Evolutionary conservation across 2,113 vertebrate species (phyloP).

Genomic region (Melospiza melodia): DNA sequence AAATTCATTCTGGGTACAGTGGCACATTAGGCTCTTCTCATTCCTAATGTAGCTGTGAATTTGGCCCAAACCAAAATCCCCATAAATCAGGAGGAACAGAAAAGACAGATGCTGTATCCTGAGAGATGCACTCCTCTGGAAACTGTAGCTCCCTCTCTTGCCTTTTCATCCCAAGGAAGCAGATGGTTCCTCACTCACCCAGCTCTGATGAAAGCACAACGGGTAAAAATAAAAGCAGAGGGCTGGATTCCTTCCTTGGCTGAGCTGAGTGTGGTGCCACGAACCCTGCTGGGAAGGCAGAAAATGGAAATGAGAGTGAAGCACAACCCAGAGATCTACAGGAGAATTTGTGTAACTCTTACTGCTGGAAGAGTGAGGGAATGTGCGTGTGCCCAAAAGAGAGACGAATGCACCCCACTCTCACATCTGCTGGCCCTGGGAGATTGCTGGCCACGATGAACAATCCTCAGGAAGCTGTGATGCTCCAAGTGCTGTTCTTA

Average conservation of each 20-base stretch:
- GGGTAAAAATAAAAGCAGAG: conserved; percentile 40
- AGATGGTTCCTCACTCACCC: conserved; percentile 1
- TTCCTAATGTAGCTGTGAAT: background rate
- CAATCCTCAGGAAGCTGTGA: background rate
- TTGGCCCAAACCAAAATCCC: background rate
- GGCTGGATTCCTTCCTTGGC: background rate
- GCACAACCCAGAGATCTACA: background rate
- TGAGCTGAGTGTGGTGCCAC: background rate
- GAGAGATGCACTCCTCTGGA: background rate
- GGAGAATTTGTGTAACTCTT: background rate
- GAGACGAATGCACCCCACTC: background rate
- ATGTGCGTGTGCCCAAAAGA: background rate
- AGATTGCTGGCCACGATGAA: background rate
- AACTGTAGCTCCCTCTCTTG: background rate
- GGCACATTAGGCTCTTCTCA: background rate
- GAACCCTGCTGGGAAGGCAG: background rate
- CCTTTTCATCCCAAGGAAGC: conserved; percentile 4
- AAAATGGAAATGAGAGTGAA: background rate
- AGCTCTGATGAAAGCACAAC: background rate
- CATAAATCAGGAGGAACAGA: background rate
- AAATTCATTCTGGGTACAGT: background rate
- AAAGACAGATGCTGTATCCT: conserved; percentile 5
- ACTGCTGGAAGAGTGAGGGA: background rate
- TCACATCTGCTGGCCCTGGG: background rate
- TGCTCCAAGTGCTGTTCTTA: background rate